Percentiles rank a stretch among this genome's conserved stretches.
Evolutionary conservation across 2,113 vertebrate species (phyloP).

Genomic region (Micronycteris hirsuta): DNA sequence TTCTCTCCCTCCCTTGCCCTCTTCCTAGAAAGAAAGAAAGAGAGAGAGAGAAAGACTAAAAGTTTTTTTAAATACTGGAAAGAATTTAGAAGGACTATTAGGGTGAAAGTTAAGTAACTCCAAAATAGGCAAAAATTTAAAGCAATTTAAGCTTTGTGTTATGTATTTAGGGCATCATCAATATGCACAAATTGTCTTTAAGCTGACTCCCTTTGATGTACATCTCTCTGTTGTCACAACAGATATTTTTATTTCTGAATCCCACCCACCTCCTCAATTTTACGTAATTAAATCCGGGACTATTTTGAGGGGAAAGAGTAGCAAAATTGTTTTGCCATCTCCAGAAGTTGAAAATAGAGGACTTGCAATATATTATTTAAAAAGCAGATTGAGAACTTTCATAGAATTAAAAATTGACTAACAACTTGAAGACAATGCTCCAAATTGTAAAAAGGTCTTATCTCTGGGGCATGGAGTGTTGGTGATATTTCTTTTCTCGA

Average conservation of each 20-base stretch:
- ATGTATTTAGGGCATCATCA: not conserved
- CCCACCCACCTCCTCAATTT: not conserved
- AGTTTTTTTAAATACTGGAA: not conserved
- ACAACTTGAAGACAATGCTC: not conserved
- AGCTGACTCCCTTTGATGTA: not conserved
- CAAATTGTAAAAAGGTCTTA: not conserved
- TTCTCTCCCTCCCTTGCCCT: too few relatives aligned
- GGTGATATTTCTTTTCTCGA: not conserved
- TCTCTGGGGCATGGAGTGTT: not conserved
- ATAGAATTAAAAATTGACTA: constrained; percentile 13
- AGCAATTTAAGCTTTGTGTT: not conserved
- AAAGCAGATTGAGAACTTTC: not conserved
- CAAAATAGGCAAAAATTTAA: not conserved
- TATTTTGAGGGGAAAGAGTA: not conserved
- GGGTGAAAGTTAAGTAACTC: not conserved
- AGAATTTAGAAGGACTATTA: not conserved
- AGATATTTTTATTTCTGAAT: not conserved
- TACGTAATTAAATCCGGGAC: not conserved
- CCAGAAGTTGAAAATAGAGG: not conserved
- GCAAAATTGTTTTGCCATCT: not conserved
- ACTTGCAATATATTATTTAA: not conserved
- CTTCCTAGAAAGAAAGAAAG: too few relatives aligned
- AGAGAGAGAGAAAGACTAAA: too few relatives aligned
- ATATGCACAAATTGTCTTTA: not conserved
- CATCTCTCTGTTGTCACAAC: not conserved